Conservation (phyloP, 2,888 invertebrate species). For the Rhaphigaster nebulosa region DNA sequence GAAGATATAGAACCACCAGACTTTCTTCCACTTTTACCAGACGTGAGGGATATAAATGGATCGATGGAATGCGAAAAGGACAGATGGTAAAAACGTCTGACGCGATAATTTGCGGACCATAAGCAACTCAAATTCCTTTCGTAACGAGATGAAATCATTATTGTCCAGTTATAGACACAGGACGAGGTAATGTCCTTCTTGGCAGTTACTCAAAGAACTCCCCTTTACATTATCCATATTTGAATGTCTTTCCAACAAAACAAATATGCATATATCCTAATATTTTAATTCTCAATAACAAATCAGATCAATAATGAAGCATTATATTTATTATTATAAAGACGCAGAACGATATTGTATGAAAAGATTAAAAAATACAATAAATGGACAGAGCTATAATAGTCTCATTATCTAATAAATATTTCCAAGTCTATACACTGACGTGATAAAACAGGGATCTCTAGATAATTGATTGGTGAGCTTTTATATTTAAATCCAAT, state of each 20-base stretch:
- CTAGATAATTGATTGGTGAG: no score
- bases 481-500: not conserved
- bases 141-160: constrained; percentile 21
- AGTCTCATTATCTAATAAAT: no score
- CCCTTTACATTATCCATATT: not conserved
- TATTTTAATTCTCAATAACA: no score
- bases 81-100: constrained; percentile 27
- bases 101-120: constrained; percentile 39
- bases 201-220: not conserved
- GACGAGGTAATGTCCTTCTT: not conserved
- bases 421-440: no score
- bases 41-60: constrained; percentile 2
- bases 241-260: not conserved
- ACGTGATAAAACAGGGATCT: no score
- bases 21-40: constrained; percentile 43
- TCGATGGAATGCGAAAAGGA: not conserved
- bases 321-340: no score
- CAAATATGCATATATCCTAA: not conserved
- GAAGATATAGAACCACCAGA: constrained; percentile 1
- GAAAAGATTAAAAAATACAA: no score
- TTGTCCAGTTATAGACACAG: not conserved
- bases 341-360: no score
- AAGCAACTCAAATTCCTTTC: constrained; percentile 31
- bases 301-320: no score
- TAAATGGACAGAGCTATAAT: no score